Percentiles rank a stretch among this genome's conserved stretches.
These are phyloP conservation scores for Chloropsis cyanopogon DNA, from an alignment of 2,113 vertebrate genomes.

Conservation along the genomic window DNA sequence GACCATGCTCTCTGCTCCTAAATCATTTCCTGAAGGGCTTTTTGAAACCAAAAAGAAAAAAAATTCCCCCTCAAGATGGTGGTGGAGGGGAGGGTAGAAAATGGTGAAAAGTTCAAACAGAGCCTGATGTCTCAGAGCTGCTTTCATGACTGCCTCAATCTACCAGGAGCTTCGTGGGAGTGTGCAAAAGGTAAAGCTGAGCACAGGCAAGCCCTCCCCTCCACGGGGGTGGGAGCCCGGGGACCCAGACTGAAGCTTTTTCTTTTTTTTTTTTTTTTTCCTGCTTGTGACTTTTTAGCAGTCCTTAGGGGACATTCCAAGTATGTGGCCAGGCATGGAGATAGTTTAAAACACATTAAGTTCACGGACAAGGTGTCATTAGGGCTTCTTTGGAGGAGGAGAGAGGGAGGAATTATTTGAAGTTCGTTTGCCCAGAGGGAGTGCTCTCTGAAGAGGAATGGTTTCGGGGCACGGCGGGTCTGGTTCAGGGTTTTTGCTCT, in stretches of 20 bases:
- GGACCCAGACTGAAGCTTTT: not conserved
- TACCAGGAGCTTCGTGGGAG: not conserved
- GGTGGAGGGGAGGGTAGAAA: not conserved
- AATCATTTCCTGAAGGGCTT: conserved; percentile 71
- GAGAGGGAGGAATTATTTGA: conserved; percentile 56
- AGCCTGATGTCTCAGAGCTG: not conserved
- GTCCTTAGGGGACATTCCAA: conserved; percentile 69
- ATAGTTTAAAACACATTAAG: conserved; percentile 67
- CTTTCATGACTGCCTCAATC: not conserved
- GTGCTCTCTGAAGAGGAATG: conserved; percentile 46
- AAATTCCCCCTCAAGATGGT: not conserved
- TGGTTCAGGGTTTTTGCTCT: conserved; percentile 51
- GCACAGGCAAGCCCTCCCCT: not conserved
- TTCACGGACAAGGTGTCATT: conserved; percentile 64
- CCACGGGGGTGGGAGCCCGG: not conserved
- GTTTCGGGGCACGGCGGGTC: conserved; percentile 16
- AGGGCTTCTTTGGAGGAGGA: conserved; percentile 50
- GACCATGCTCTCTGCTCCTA: conserved; percentile 63
- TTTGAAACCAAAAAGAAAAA: conserved; percentile 12
- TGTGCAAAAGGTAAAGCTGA: not conserved
- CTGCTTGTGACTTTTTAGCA: conserved; percentile 64
- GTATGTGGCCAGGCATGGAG: conserved; percentile 69
- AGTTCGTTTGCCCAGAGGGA: conserved; percentile 59
- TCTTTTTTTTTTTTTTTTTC: not conserved
- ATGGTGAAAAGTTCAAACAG: conserved; percentile 39